These are phyloP conservation scores for Hormiphora californensis DNA, from an alignment of 37 sponge, comb jelly and placozoan species.

Conservation along the genomic window DNA sequence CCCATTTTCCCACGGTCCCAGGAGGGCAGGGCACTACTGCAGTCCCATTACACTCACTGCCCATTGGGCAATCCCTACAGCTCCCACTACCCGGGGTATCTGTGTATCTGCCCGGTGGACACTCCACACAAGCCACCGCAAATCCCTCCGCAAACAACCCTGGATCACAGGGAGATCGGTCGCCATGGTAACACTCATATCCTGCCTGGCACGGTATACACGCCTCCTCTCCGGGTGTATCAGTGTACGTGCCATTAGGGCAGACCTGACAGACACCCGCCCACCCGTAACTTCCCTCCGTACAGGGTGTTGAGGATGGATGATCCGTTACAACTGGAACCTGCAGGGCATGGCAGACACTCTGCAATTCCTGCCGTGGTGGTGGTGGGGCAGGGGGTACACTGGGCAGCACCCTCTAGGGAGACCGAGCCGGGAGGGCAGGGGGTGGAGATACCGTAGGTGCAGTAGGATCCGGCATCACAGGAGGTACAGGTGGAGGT, in stretches of 20 bases:
- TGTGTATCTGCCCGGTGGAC: conserved; percentile 13
- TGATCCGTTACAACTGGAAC: neutral
- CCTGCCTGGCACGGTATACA: neutral
- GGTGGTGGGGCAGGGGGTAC: neutral
- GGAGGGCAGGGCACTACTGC: no score
- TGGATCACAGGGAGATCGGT: neutral
- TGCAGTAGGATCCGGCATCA: neutral
- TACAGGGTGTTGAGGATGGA: no score
- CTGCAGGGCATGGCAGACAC: neutral
- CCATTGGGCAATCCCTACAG: no score
- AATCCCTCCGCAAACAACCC: neutral
- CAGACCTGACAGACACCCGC: neutral
- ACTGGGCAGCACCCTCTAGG: neutral
- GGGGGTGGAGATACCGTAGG: neutral
- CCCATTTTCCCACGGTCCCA: no score
- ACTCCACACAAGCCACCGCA: neutral
- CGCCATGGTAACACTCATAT: neutral
- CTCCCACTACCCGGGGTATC: neutral
- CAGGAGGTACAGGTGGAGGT: neutral
- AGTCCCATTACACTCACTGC: no score
- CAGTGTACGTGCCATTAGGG: neutral
- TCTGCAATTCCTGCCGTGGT: no score
- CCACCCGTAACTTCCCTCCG: neutral
- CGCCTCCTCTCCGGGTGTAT: neutral
- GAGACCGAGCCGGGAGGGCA: neutral